A percentile compares a stretch with the other conserved stretches of the same genome.
Conservation (phyloP, 2,797 vertebrate genomes). For the Pantherophis alleghaniensis region DNA sequence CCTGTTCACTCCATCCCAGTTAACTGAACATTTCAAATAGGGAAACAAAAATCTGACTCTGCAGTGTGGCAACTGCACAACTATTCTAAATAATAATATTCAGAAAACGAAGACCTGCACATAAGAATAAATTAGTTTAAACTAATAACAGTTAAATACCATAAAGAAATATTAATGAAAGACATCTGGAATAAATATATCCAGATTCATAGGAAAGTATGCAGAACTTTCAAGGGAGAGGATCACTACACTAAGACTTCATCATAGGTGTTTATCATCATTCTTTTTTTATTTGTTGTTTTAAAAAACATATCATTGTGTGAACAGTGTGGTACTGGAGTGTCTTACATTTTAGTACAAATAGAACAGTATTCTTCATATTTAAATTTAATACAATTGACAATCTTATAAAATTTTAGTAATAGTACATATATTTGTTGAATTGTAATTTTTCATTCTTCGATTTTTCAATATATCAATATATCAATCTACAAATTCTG, state of each 20-base stretch:
- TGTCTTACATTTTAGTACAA: no score
- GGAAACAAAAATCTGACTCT: not conserved
- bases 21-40: not conserved
- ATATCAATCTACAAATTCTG: no score
- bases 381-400: no score
- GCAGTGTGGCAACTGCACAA: not conserved
- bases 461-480: no score
- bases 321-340: no score
- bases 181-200: not conserved
- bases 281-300: no score
- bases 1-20: not conserved
- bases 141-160: not conserved
- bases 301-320: no score
- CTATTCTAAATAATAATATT: not conserved
- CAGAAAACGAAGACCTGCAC: slow-evolving; percentile 1
- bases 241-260: not conserved
- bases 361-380: no score
- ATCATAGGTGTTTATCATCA: not conserved
- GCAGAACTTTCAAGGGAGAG: not conserved
- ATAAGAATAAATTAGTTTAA: not conserved
- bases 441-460: no score
- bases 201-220: not conserved
- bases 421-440: no score
- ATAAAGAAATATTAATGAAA: not conserved
- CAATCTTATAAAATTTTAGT: no score